These are phyloP conservation scores for Acholoe squamosa DNA, from an alignment of 2,888 invertebrate genomes.

Conservation along the genomic window DNA sequence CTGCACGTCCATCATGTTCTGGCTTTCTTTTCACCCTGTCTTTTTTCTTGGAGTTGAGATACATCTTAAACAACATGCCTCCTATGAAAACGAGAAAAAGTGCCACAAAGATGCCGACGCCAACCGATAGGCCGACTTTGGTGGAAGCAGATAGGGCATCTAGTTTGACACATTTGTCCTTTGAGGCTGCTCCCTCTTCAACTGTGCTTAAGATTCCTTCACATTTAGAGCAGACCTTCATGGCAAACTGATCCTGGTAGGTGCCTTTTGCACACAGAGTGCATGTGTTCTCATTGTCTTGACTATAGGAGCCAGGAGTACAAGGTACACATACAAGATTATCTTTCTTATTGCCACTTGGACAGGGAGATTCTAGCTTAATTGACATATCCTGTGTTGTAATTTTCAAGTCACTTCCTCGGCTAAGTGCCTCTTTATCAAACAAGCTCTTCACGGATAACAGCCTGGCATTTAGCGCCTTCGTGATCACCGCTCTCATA, in stretches of 20 bases:
- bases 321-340: neutral
- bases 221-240: neutral
- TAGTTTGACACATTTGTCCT: neutral
- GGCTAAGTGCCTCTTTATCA: neutral
- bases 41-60: constrained; percentile 17
- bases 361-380: neutral
- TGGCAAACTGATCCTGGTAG: constrained; percentile 11
- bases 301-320: neutral
- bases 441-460: neutral
- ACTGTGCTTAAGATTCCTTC: neutral
- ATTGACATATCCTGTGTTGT: neutral
- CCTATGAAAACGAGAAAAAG: neutral
- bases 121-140: neutral
- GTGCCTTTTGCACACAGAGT: neutral
- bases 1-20: neutral
- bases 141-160: neutral
- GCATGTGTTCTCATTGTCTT: neutral
- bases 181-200: neutral
- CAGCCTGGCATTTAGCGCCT: neutral
- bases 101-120: neutral
- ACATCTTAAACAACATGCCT: neutral
- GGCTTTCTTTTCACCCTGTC: neutral
- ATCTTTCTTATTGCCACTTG: neutral
- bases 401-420: neutral
- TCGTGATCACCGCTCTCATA: neutral